A percentile compares a stretch with the other conserved stretches of the same genome.
Conservation (phyloP, 35 echinoderm and acorn worm species). For the Heliocidaris erythrogramma region DNA sequence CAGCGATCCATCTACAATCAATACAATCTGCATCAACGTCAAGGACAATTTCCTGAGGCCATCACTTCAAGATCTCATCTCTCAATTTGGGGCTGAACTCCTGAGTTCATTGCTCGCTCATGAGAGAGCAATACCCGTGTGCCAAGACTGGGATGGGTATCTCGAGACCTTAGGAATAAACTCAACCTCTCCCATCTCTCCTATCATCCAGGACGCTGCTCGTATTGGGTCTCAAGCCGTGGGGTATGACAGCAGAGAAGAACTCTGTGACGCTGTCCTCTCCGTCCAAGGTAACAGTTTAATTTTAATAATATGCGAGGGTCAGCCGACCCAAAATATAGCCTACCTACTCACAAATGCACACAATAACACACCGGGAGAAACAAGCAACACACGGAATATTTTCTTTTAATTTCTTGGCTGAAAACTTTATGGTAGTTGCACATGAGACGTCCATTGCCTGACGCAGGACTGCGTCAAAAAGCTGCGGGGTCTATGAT, state of each 20-base stretch:
- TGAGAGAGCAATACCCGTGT: not conserved
- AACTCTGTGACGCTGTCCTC: not conserved
- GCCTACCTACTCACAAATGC: too few relatives aligned
- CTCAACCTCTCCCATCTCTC: not conserved
- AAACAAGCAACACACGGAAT: too few relatives aligned
- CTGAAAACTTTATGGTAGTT: too few relatives aligned
- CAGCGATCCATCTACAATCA: not conserved
- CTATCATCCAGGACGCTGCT: not conserved
- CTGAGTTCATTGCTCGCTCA: not conserved
- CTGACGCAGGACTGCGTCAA: too few relatives aligned
- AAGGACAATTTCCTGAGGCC: not conserved
- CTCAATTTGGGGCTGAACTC: not conserved
- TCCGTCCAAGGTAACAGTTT: too few relatives aligned
- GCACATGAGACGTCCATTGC: too few relatives aligned
- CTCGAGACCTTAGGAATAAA: not conserved
- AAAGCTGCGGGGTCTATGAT: too few relatives aligned
- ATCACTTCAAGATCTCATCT: not conserved
- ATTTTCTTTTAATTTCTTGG: too few relatives aligned
- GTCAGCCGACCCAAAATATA: too few relatives aligned
- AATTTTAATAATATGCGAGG: too few relatives aligned
- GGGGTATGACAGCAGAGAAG: not conserved
- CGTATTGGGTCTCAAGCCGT: not conserved
- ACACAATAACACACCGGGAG: too few relatives aligned
- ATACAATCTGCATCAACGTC: not conserved
- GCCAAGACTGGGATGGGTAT: not conserved